A percentile compares a stretch with the other conserved stretches of the same genome.
phyloP scores from a whole-genome alignment of 2,888 invertebrate species.

The Papilio protenor region DNA sequence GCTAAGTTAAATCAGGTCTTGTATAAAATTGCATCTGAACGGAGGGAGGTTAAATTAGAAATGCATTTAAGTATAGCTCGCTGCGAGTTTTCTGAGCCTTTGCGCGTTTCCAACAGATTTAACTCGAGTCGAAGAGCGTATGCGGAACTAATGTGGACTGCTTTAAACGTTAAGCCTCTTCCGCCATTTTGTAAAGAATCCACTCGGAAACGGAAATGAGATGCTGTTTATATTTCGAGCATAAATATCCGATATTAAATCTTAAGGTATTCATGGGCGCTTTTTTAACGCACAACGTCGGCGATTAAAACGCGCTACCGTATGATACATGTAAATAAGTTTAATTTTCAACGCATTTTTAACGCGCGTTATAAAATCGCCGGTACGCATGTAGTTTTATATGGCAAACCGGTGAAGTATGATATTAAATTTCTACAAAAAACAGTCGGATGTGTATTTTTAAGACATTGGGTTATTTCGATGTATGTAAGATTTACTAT shows the following conservation, averaged over 20 bases:
- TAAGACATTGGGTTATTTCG: too few relatives aligned
- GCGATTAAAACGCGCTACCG: too few relatives aligned
- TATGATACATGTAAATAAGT: too few relatives aligned
- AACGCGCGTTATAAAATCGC: too few relatives aligned
- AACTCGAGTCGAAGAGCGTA: background rate
- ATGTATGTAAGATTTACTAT: too few relatives aligned
- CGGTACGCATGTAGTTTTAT: too few relatives aligned
- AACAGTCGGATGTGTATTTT: too few relatives aligned
- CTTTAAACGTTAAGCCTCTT: slow-evolving; percentile 25
- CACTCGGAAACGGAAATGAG: slow-evolving; percentile 1
- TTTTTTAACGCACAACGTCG: too few relatives aligned
- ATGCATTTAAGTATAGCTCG: slow-evolving; percentile 18
- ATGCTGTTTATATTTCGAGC: slow-evolving; percentile 10
- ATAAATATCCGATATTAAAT: background rate
- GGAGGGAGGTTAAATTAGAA: slow-evolving; percentile 24
- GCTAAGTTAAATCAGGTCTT: slow-evolving; percentile 1
- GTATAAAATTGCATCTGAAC: slow-evolving; percentile 22
- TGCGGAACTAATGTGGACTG: slow-evolving; percentile 23
- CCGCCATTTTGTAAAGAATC: slow-evolving; percentile 29
- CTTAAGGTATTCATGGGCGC: background rate
- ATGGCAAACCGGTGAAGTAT: too few relatives aligned
- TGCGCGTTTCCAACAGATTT: slow-evolving; percentile 26
- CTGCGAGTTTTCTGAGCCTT: slow-evolving; percentile 29
- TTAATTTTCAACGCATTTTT: too few relatives aligned
- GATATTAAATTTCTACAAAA: too few relatives aligned